Evolutionary conservation across 1,140 invertebrate species (phyloP).

Genomic region (Trichoplusia ni): DNA sequence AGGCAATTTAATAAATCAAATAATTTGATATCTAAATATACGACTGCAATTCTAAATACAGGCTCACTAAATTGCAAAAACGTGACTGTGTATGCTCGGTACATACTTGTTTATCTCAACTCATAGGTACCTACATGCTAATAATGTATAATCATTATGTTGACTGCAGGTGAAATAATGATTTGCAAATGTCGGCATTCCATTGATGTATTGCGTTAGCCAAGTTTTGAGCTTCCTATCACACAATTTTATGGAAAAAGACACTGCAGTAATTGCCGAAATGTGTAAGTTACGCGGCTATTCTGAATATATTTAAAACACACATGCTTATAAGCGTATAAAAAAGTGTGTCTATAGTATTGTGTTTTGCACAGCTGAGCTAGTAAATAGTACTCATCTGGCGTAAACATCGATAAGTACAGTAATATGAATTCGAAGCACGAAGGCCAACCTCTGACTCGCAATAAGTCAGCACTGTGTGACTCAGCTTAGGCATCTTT

Average conservation of each 20-base stretch:
- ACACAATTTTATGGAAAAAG: too few relatives aligned
- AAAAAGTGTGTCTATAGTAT: too few relatives aligned
- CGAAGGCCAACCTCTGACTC: background rate
- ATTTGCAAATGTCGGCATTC: too few relatives aligned
- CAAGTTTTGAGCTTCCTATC: too few relatives aligned
- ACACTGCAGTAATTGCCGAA: too few relatives aligned
- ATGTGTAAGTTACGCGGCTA: too few relatives aligned
- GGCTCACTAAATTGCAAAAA: conserved; percentile 1
- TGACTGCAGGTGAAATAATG: background rate
- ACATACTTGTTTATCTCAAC: background rate
- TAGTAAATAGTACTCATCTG: conserved; percentile 5
- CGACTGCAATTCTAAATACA: conserved; percentile 2
- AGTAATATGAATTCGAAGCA: conserved; percentile 9
- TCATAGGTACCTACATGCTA: background rate
- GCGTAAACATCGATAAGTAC: conserved; percentile 11
- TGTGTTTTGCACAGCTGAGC: background rate
- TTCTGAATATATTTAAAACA: too few relatives aligned
- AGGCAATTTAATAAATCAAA: background rate
- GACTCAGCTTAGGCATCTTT: background rate
- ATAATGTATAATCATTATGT: conserved; percentile 7
- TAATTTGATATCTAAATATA: conserved; percentile 8
- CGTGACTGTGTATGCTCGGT: background rate
- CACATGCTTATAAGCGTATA: too few relatives aligned
- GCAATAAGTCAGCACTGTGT: conserved; percentile 1
- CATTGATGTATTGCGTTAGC: too few relatives aligned